Conservation (phyloP, 1,140 invertebrate species). For the Lucilia cuprina region DNA sequence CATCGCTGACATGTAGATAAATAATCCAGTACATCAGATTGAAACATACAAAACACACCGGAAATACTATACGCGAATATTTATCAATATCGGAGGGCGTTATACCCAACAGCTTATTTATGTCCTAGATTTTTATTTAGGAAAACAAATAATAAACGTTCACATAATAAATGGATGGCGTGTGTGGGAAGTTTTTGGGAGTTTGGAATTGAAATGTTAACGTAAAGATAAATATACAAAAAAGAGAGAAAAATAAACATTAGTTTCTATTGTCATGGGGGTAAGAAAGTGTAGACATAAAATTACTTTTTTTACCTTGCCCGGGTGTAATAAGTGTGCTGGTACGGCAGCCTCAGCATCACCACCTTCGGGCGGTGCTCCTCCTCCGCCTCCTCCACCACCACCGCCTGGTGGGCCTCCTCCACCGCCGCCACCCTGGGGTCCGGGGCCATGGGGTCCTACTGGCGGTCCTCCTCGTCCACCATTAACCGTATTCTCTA, state of each 20-base stretch:
- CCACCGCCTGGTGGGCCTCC: conserved; percentile 65
- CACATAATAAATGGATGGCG: not conserved
- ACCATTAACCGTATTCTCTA: conserved; percentile 90
- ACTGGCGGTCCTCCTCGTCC: conserved; percentile 70
- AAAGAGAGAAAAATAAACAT: conserved; percentile 34
- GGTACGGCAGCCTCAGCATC: conserved; percentile 74
- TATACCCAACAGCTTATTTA: conserved; percentile 88
- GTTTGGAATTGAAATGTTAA: not conserved
- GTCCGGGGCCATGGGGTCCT: conserved; percentile 64
- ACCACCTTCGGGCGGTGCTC: conserved; percentile 64
- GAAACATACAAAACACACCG: conserved; percentile 96
- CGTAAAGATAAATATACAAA: not conserved
- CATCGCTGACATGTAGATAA: conserved; percentile 93
- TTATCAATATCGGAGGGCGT: conserved; percentile 96
- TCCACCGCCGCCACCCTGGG: conserved; percentile 49
- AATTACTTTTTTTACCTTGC: conserved; percentile 70
- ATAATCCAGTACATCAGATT: conserved; percentile 99
- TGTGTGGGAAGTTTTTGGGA: not conserved
- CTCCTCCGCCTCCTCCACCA: conserved; percentile 68
- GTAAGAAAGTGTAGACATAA: conserved; percentile 30
- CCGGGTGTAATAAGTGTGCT: conserved; percentile 79
- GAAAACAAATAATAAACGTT: not conserved
- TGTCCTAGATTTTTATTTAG: conserved; percentile 66
- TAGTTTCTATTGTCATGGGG: conserved; percentile 5
- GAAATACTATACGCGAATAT: conserved; percentile 94